Base-by-base conservation (phyloP, 1,140 invertebrate species). In the Geopemphigus sp. region DNA sequence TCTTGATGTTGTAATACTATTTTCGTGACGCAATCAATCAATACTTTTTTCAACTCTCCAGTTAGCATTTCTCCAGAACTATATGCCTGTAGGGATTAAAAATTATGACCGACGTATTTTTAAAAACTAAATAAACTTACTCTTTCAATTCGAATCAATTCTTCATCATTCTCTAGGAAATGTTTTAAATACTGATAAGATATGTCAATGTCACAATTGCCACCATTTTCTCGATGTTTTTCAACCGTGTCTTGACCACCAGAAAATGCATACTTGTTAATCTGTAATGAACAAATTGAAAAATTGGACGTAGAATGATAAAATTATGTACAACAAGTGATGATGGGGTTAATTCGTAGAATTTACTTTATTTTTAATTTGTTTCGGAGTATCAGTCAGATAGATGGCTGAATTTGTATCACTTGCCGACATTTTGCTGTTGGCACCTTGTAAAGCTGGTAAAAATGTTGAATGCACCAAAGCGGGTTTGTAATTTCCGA, bases 211-310 rank as follows among this genome's bases (percentile, higher is more conserved):
- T 95, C 93, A 85, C 97, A 98, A 86, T 99, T 94, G 5, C 98
- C 98, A 53, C 98, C 97, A 63, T 92, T 86, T 85, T 91, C 87
- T 82, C 93, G 87, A 85, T 99, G 98, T 85, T 98, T 94, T 86
- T 99, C 97, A 0, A 98, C 87, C 0, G 96, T 98, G 17, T 91
- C 89, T 84, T 92, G 93, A 39, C 98, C 98, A 45, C 98, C 98
- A 74, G 96, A 98, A 87, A 99, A 99, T 32, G 98, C 98, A 87
- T 98, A 95, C 88, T 98, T 99, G 85, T 99, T 99, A 54, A 97
- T 92, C 92, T 95, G 83, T 80, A 81, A 81, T 68, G 76, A 81
- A 22, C 19, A 24, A 24, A 14, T 39, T 17, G 0, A 1, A 24
- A 24, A 32, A 56, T 73, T 39, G 32, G 32, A 4, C n/a, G n/a